Percentiles rank a stretch among this genome's conserved stretches.
phyloP scores from a whole-genome alignment of 2,113 vertebrate species.

The Pleuronectes platessa region DNA sequence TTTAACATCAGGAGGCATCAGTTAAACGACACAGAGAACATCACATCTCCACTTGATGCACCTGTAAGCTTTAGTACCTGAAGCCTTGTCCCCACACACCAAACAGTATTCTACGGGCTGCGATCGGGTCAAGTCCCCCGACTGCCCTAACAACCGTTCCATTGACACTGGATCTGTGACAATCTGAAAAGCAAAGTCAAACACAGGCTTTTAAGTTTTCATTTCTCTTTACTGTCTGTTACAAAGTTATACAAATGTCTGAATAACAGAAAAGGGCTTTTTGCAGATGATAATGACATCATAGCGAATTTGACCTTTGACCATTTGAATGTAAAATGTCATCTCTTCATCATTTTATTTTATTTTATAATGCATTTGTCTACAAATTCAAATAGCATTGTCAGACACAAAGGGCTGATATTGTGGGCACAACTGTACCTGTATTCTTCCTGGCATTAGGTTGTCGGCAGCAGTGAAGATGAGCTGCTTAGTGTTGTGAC shows the following conservation, averaged over 20 bases:
- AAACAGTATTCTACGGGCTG: conserved; percentile 97
- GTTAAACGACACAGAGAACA: neutral
- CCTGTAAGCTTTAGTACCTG: conserved; percentile 82
- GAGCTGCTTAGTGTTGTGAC: conserved; percentile 91
- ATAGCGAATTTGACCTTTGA: neutral
- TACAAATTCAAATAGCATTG: neutral
- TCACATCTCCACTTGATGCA: neutral
- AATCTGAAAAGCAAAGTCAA: conserved; percentile 83
- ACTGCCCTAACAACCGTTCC: conserved; percentile 92
- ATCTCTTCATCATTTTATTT: neutral
- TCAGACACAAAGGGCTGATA: neutral
- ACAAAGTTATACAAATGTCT: neutral
- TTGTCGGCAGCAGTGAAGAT: conserved; percentile 95
- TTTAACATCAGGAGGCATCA: neutral
- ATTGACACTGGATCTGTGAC: conserved; percentile 96
- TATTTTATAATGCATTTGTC: neutral
- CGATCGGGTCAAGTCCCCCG: conserved; percentile 88
- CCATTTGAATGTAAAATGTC: neutral
- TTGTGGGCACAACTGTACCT: conserved; percentile 72
- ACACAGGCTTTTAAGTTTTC: neutral
- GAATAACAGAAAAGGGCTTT: neutral
- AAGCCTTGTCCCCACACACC: conserved; percentile 98
- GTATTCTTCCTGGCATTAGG: conserved; percentile 94
- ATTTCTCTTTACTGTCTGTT: neutral
- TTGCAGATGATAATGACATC: too few relatives aligned